Evolutionary conservation across 2,797 vertebrate species (phyloP).

Genomic region (Lacerta viridis): DNA sequence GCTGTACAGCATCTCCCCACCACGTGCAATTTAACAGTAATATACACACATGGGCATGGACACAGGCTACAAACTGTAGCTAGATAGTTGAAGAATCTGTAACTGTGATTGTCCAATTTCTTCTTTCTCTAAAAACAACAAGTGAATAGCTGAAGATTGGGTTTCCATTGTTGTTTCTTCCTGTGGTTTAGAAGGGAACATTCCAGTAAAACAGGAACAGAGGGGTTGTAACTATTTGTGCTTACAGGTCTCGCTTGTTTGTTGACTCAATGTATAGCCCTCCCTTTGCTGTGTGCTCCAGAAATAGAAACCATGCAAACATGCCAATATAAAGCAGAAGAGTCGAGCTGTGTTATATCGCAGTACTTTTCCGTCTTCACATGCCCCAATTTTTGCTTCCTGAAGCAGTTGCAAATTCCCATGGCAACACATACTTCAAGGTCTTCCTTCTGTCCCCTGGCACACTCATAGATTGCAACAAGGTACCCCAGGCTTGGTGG

Average conservation of each 20-base stretch:
- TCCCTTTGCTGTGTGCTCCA: neutral
- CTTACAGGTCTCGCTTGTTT: neutral
- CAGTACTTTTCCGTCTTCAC: neutral
- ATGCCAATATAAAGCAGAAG: slow-evolving; percentile 16
- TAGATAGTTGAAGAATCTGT: slow-evolving; percentile 25
- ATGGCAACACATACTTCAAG: neutral
- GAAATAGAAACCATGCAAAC: slow-evolving; percentile 2
- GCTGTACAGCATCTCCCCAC: neutral
- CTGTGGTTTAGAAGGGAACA: neutral
- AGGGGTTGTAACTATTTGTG: neutral
- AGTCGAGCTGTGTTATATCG: slow-evolving; percentile 8
- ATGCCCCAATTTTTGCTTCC: slow-evolving; percentile 9
- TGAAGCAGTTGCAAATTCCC: neutral
- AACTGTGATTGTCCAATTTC: neutral
- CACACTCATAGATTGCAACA: neutral
- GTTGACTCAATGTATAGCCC: neutral
- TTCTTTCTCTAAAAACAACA: neutral
- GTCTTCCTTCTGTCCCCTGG: neutral
- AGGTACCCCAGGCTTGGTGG: neutral
- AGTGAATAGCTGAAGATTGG: neutral
- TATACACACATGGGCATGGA: neutral
- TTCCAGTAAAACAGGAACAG: neutral
- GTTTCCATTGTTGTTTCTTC: neutral
- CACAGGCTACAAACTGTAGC: neutral
- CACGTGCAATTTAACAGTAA: neutral